These are phyloP conservation scores for Cavia aperea DNA, from an alignment of 2,113 vertebrate genomes.

Conservation along the genomic window DNA sequence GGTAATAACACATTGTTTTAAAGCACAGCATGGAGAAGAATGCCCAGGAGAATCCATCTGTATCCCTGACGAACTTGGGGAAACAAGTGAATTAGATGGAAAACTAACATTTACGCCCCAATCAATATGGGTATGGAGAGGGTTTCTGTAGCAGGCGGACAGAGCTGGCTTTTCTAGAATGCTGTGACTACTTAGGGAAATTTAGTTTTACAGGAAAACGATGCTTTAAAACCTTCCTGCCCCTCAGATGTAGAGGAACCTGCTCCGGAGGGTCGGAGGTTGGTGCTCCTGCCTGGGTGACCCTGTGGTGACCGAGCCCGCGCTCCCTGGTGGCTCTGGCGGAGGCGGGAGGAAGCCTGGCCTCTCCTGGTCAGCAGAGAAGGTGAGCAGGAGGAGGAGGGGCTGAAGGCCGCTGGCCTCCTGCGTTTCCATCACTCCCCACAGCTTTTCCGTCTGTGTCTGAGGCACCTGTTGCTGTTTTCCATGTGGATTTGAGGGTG, in stretches of 20 bases:
- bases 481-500: background rate
- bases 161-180: background rate
- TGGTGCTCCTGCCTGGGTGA: rapidly evolving
- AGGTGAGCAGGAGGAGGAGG: background rate
- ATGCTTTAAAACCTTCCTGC: background rate
- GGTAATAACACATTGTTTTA: background rate
- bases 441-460: too few species aligned
- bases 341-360: background rate
- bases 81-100: background rate
- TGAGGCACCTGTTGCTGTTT: background rate
- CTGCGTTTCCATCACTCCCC: rapidly evolving
- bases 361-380: background rate
- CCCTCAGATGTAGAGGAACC: background rate
- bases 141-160: background rate
- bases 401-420: rapidly evolving
- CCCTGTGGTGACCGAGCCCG: rapidly evolving
- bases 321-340: background rate
- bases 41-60: background rate
- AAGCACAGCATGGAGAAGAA: background rate
- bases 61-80: background rate
- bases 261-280: rapidly evolving
- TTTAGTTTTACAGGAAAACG: background rate
- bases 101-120: background rate
- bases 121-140: background rate
- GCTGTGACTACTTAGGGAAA: background rate